Conservation (phyloP, 2,113 vertebrate species). For the Tenebrosternarchus preto region DNA sequence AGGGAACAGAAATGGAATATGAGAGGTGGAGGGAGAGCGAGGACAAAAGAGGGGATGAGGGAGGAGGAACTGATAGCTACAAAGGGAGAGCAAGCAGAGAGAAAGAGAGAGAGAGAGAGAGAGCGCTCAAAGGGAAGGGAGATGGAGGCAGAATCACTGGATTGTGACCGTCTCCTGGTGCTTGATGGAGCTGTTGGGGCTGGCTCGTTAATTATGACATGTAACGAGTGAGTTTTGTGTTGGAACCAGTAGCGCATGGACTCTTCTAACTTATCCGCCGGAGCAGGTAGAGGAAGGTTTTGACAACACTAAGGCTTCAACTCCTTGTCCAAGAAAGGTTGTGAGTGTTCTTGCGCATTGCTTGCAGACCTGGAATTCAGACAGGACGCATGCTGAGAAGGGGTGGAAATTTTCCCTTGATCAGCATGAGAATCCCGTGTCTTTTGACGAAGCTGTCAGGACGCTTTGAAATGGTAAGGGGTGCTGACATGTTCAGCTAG, state of each 20-base stretch:
- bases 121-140: neutral
- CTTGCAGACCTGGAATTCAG: too few species aligned
- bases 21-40: neutral
- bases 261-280: too few species aligned
- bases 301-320: too few species aligned
- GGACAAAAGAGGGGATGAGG: neutral
- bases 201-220: slow-evolving; percentile 18
- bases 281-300: too few species aligned
- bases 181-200: slow-evolving; percentile 6
- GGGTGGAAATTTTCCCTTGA: too few species aligned
- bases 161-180: neutral
- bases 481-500: too few species aligned
- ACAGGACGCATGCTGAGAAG: too few species aligned
- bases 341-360: too few species aligned
- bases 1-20: neutral
- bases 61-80: neutral
- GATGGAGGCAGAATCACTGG: neutral
- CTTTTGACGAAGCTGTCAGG: too few species aligned
- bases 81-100: neutral
- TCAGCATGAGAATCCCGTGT: too few species aligned
- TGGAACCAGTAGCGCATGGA: neutral
- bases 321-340: too few species aligned
- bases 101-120: neutral
- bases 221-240: neutral
- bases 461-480: too few species aligned